Conservation (phyloP, 2,888 invertebrate genomes). For the Cotesia congregata region DNA sequence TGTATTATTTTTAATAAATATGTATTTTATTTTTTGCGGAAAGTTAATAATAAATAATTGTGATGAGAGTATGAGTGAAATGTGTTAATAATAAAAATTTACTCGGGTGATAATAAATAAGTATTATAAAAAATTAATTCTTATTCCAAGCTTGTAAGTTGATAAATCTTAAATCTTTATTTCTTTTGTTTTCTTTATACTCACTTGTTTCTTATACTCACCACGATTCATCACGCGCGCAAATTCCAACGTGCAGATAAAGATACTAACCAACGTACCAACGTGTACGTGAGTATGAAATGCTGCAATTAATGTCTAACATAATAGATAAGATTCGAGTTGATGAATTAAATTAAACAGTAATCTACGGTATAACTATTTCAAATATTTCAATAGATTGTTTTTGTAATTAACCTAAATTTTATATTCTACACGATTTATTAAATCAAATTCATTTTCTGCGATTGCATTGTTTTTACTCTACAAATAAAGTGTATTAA, state of each 20-base stretch:
- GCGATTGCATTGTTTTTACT: neutral
- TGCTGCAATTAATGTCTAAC: conserved; percentile 29
- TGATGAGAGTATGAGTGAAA: neutral
- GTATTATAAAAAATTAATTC: neutral
- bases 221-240: conserved; percentile 57
- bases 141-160: neutral
- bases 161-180: conserved; percentile 30
- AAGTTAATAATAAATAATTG: neutral
- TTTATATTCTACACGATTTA: neutral
- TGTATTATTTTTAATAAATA: conserved; percentile 6
- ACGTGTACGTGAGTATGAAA: conserved; percentile 5
- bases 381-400: conserved; percentile 1
- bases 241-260: conserved; percentile 51
- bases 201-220: conserved; percentile 29
- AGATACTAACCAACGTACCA: conserved; percentile 24
- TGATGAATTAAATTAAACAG: conserved; percentile 12
- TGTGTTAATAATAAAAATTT: neutral
- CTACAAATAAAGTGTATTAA: neutral
- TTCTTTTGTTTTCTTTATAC: conserved; percentile 34
- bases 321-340: conserved; percentile 22
- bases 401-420: neutral
- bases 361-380: neutral
- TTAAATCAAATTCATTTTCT: neutral
- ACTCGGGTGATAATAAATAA: neutral
- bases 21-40: neutral